phyloP scores from a whole-genome alignment of 2,113 vertebrate genomes.

The Mionectes macconnelli region DNA sequence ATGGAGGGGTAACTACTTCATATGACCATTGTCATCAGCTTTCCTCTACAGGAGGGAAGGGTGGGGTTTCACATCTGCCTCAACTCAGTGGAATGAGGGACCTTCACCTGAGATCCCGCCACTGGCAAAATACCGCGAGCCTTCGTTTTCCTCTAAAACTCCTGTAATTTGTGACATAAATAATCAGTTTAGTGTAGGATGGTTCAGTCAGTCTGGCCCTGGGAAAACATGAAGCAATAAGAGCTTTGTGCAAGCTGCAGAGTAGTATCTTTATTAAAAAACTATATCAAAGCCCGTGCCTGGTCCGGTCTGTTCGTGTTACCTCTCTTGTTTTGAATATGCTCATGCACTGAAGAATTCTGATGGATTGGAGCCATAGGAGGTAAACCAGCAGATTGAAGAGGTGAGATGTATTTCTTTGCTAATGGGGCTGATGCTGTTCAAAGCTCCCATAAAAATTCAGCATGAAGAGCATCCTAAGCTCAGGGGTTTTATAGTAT shows the following conservation, averaged over 20 bases:
- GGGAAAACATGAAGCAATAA: not conserved
- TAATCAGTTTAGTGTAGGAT: not conserved
- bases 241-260: not conserved
- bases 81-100: not conserved
- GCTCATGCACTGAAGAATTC: not conserved
- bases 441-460: slow-evolving; percentile 6
- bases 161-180: not conserved
- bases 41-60: not conserved
- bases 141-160: not conserved
- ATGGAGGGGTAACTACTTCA: not conserved
- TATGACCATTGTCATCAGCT: not conserved
- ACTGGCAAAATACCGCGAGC: not conserved
- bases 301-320: not conserved
- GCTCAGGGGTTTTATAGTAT: not conserved
- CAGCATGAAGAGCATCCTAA: not conserved
- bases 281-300: not conserved
- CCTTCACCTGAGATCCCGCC: not conserved
- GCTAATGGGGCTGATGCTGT: not conserved
- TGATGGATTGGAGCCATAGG: not conserved
- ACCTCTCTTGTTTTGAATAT: not conserved
- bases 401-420: slow-evolving; percentile 26
- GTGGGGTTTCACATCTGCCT: not conserved
- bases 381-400: slow-evolving; percentile 19
- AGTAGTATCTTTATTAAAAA: slow-evolving; percentile 23
- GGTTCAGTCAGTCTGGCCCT: not conserved